A percentile compares a stretch with the other conserved stretches of the same genome.
Conservation (phyloP, 2,888 invertebrate species). For the Axea sp. region DNA sequence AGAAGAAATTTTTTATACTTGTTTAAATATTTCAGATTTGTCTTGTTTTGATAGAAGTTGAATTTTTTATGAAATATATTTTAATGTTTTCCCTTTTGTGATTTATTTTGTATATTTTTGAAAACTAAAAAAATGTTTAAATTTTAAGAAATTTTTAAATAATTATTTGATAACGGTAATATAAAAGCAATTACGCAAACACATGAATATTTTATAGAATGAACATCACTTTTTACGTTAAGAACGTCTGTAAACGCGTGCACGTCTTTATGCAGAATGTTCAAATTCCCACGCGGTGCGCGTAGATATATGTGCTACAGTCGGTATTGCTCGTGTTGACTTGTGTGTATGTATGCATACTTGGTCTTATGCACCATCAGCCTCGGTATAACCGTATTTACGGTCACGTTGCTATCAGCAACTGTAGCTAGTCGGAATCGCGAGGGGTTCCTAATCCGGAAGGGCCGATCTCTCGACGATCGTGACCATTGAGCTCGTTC, state of each 20-base stretch:
- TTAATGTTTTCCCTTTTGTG: no score
- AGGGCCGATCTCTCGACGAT: conserved; percentile 59
- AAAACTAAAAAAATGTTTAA: no score
- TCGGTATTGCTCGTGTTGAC: conserved; percentile 31
- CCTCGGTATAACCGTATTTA: conserved; percentile 60
- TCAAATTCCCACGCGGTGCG: conserved; percentile 75
- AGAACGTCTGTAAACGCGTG: conserved; percentile 44
- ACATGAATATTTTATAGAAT: conserved; percentile 15
- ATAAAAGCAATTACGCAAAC: no score
- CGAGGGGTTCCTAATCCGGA: conserved; percentile 58
- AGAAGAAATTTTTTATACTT: no score
- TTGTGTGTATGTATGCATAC: conserved; percentile 42
- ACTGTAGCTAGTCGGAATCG: conserved; percentile 59
- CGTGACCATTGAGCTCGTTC: conserved; percentile 58
- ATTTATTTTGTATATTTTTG: no score
- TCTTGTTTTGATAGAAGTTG: no score
- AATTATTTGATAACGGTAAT: no score
- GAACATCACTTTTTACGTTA: conserved; percentile 21
- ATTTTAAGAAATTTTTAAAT: no score
- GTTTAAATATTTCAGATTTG: no score
- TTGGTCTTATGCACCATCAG: conserved; percentile 50
- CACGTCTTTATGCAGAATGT: conserved; percentile 68
- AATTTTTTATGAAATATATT: no score
- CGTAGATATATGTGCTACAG: conserved; percentile 50
- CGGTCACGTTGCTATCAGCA: conserved; percentile 59